A percentile compares a stretch with the other conserved stretches of the same genome.
phyloP scores from a whole-genome alignment of 1,140 invertebrate genomes.

The Pantala flavescens region DNA sequence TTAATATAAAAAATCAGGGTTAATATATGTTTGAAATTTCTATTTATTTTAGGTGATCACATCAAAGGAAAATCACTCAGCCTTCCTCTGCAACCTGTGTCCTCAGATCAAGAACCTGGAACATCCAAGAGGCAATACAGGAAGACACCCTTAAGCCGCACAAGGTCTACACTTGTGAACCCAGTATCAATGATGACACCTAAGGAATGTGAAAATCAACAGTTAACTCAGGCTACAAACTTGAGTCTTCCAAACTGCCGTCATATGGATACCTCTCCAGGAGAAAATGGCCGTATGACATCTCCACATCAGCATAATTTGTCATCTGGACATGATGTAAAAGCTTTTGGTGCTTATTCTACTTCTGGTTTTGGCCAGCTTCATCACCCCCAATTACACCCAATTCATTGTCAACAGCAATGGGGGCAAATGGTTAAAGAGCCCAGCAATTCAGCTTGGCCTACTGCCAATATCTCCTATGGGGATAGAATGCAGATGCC shows the following conservation, averaged over 20 bases:
- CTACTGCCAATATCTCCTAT: background rate
- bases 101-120: constrained; percentile 23
- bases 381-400: background rate
- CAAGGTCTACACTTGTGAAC: constrained; percentile 36
- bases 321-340: background rate
- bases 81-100: constrained; percentile 30
- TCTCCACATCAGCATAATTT: background rate
- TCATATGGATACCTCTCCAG: background rate
- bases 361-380: background rate
- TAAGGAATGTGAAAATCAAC: background rate
- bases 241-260: background rate
- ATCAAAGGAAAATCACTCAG: constrained; percentile 36
- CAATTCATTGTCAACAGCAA: background rate
- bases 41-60: constrained; percentile 24
- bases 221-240: background rate
- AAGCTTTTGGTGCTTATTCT: background rate
- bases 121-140: constrained; percentile 27
- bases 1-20: no score
- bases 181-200: background rate
- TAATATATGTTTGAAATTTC: no score
- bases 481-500: constrained; percentile 32
- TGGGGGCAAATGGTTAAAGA: background rate
- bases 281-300: background rate
- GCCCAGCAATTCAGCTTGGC: background rate
- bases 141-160: constrained; percentile 45